Conservation (phyloP, 2,113 vertebrate species). For the Pitta sordida region DNA sequence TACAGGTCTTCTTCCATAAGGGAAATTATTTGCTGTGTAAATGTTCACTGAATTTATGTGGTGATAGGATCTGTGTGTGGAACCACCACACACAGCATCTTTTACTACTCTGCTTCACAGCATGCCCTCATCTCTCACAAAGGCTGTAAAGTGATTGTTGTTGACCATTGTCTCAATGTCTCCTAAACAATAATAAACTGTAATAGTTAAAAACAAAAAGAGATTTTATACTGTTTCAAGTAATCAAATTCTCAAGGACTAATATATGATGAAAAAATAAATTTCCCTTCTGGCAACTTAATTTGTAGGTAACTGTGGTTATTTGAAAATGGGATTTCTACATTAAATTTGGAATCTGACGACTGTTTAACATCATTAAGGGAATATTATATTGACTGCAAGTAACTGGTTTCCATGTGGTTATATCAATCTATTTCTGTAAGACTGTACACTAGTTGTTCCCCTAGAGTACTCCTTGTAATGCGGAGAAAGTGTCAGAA, state of each 20-base stretch:
- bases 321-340: constrained; percentile 60
- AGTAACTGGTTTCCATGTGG: constrained; percentile 78
- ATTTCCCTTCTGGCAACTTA: constrained; percentile 67
- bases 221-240: not conserved
- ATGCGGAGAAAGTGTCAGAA: constrained; percentile 84
- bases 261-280: constrained; percentile 56
- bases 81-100: not conserved
- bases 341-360: constrained; percentile 66
- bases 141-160: constrained; percentile 42
- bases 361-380: constrained; percentile 80
- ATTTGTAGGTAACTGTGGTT: constrained; percentile 68
- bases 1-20: not conserved
- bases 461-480: constrained; percentile 79
- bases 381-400: constrained; percentile 77
- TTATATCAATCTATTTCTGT: constrained; percentile 80
- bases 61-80: not conserved
- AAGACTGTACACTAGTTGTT: constrained; percentile 75
- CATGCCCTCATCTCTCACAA: not conserved
- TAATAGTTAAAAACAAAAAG: not conserved
- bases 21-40: not conserved
- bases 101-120: not conserved
- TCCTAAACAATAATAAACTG: constrained; percentile 63
- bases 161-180: constrained; percentile 60
- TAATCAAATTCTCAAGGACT: constrained; percentile 58
- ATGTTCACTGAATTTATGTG: not conserved